Evolutionary conservation across 2,797 vertebrate genomes (phyloP).

Genomic region (Serranus cabrilla): DNA sequence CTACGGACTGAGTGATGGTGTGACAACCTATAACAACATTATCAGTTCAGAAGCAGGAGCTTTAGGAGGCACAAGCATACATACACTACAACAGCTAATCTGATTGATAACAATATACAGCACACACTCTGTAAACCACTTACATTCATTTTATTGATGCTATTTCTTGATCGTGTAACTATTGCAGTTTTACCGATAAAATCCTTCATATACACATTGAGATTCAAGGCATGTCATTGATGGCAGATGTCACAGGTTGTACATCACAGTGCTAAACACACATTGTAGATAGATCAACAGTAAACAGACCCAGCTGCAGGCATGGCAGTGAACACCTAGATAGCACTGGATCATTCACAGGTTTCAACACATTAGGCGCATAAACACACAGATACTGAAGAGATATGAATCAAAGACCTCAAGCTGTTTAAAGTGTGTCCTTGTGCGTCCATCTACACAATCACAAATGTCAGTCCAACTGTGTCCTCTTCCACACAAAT

Average conservation of each 20-base stretch:
- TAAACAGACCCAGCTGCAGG: not conserved
- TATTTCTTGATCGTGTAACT: slow-evolving; percentile 39
- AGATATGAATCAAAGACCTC: not conserved
- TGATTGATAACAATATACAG: slow-evolving; percentile 35
- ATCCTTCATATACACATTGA: slow-evolving; percentile 37
- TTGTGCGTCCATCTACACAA: not conserved
- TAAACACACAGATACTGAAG: not conserved
- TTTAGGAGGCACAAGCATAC: not conserved
- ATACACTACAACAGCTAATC: slow-evolving; percentile 28
- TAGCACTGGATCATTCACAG: not conserved
- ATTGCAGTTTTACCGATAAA: slow-evolving; percentile 36
- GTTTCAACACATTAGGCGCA: not conserved
- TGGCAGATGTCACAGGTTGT: slow-evolving; percentile 39
- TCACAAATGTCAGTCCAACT: slow-evolving; percentile 13
- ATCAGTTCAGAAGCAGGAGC: slow-evolving; percentile 13
- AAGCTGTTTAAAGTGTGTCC: not conserved
- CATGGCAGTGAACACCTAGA: not conserved
- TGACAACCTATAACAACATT: slow-evolving; percentile 20
- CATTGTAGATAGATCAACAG: slow-evolving; percentile 12
- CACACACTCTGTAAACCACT: slow-evolving; percentile 4
- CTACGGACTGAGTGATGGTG: not conserved
- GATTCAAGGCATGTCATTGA: slow-evolving; percentile 47
- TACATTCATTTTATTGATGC: slow-evolving; percentile 42
- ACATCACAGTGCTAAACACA: slow-evolving; percentile 21
- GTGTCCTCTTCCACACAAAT: not conserved